phyloP scores from a whole-genome alignment of 92 coral and sea anemone genomes.

The Muricea muricata region DNA sequence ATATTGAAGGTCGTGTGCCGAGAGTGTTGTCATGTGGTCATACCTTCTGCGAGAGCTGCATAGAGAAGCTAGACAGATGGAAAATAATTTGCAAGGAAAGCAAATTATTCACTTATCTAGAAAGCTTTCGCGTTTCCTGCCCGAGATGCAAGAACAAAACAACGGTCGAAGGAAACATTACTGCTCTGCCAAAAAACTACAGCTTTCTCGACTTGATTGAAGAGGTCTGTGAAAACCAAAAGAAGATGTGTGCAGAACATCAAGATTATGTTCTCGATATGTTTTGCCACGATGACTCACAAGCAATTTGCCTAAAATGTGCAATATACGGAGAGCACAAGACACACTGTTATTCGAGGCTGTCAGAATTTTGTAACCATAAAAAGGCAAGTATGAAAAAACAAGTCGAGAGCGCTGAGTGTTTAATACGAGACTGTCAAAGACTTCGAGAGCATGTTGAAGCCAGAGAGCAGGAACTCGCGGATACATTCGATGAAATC shows the following conservation, averaged over 20 bases:
- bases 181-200: neutral
- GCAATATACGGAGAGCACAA: neutral
- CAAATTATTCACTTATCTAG: too few species aligned
- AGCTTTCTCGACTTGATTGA: neutral
- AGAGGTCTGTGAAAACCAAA: neutral
- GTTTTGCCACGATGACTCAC: constrained; percentile 4
- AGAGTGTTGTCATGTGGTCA: constrained; percentile 1
- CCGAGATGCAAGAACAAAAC: neutral
- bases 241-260: neutral
- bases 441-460: neutral
- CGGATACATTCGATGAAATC: neutral
- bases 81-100: neutral
- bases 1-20: neutral
- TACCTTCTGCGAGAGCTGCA: constrained; percentile 10
- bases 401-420: neutral
- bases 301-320: constrained; percentile 11
- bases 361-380: neutral
- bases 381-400: neutral
- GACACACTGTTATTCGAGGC: neutral
- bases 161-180: neutral
- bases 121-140: neutral
- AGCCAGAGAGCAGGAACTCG: neutral
- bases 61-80: neutral
- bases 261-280: neutral
- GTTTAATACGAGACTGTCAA: neutral